These are phyloP conservation scores for Rhinatrema bivittatum DNA, from an alignment of 2,797 vertebrate species.

Conservation along the genomic window DNA sequence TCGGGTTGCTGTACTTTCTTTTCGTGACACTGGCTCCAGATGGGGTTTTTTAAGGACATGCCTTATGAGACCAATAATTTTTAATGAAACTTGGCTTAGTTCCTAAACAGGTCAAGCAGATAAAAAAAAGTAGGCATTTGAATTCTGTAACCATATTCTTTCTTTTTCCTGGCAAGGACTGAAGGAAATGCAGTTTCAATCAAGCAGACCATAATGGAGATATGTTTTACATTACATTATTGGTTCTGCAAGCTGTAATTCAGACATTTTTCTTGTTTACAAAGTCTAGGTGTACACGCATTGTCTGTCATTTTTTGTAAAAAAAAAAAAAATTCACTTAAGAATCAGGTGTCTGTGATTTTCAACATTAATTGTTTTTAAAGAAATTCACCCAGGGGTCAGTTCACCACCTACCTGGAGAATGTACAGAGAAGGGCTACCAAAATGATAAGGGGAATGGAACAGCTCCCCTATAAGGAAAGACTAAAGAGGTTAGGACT, in stretches of 20 bases:
- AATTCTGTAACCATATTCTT: conserved; percentile 23
- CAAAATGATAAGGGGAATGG: too few species aligned
- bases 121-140: conserved; percentile 35
- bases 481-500: too few species aligned
- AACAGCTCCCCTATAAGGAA: too few species aligned
- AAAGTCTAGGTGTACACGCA: too few species aligned
- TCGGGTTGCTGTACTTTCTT: conserved; percentile 6
- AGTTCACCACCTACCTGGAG: too few species aligned
- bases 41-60: conserved; percentile 41
- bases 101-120: conserved; percentile 43
- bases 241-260: conserved; percentile 26
- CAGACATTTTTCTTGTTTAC: conserved; percentile 1
- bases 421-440: too few species aligned
- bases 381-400: too few species aligned
- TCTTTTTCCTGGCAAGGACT: conserved; percentile 31
- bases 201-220: conserved; percentile 33
- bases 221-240: conserved; percentile 51
- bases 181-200: conserved; percentile 39
- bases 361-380: too few species aligned
- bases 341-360: too few species aligned
- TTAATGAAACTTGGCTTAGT: conserved; percentile 59
- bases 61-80: conserved; percentile 58
- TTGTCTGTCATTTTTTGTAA: too few species aligned
- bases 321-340: too few species aligned
- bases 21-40: conserved; percentile 44